These are phyloP conservation scores for Schizaphis graminum DNA, from an alignment of 2,888 invertebrate genomes.

Conservation along the genomic window DNA sequence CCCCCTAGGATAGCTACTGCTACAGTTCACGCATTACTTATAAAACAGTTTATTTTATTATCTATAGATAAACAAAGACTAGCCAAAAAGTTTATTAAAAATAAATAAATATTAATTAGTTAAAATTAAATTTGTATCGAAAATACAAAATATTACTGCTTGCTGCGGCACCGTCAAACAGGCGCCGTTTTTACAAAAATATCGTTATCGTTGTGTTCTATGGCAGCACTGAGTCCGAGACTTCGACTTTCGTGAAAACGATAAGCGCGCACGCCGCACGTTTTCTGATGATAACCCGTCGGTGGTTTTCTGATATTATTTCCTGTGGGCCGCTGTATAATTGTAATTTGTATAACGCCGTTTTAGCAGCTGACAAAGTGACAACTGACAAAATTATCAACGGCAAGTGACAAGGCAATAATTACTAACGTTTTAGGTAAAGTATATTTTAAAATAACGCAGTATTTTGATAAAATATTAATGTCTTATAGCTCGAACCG, in stretches of 20 bases:
- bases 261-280: conserved; percentile 23
- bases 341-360: background rate
- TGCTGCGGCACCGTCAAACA: too few relatives aligned
- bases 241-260: background rate
- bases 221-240: background rate
- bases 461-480: background rate
- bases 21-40: too few relatives aligned
- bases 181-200: background rate
- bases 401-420: background rate
- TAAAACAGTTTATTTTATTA: too few relatives aligned
- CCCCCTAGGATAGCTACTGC: too few relatives aligned
- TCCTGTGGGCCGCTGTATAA: background rate
- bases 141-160: background rate
- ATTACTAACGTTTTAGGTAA: background rate
- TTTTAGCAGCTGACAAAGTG: background rate
- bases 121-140: background rate
- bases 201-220: background rate
- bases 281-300: background rate
- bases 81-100: background rate
- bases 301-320: background rate
- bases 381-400: background rate
- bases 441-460: background rate
- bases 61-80: background rate
- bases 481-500: background rate
- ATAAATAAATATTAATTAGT: background rate